Conservation (phyloP, 2,113 vertebrate genomes). For the Actenoides lindsayi region DNA sequence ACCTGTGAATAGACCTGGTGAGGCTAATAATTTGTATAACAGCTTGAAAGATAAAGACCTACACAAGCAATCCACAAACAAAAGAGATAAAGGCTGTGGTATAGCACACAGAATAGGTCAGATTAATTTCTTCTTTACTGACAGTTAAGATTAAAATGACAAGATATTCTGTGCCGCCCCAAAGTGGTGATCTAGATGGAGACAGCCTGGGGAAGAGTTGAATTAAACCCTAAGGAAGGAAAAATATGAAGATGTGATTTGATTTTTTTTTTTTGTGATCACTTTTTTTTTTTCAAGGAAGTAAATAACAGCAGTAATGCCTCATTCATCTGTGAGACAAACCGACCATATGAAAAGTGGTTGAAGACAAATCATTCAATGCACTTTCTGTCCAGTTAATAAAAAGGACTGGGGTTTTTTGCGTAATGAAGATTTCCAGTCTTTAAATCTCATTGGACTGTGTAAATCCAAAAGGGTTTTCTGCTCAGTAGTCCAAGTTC, state of each 20-base stretch:
- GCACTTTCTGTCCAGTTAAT: neutral
- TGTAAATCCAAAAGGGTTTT: neutral
- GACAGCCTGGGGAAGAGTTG: neutral
- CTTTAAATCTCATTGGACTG: neutral
- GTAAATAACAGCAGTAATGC: neutral
- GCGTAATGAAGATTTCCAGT: conserved; percentile 6
- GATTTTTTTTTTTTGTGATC: neutral
- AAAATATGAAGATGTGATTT: neutral
- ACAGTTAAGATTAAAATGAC: neutral
- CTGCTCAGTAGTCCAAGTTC: neutral
- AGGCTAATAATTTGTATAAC: neutral
- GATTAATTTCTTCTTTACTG: neutral
- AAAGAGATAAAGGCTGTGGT: neutral
- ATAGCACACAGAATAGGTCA: neutral
- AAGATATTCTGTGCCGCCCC: neutral
- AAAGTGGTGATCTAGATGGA: neutral
- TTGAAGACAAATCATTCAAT: neutral
- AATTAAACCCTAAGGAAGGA: neutral
- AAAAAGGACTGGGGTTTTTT: neutral
- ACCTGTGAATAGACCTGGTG: too few species aligned
- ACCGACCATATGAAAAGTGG: neutral
- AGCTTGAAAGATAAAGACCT: neutral
- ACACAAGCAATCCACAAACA: neutral
- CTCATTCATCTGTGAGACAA: neutral
- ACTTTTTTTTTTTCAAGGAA: neutral